phyloP scores from a whole-genome alignment of 37 sponge, comb jelly and placozoan species.

The Aplysina aerophoba region DNA sequence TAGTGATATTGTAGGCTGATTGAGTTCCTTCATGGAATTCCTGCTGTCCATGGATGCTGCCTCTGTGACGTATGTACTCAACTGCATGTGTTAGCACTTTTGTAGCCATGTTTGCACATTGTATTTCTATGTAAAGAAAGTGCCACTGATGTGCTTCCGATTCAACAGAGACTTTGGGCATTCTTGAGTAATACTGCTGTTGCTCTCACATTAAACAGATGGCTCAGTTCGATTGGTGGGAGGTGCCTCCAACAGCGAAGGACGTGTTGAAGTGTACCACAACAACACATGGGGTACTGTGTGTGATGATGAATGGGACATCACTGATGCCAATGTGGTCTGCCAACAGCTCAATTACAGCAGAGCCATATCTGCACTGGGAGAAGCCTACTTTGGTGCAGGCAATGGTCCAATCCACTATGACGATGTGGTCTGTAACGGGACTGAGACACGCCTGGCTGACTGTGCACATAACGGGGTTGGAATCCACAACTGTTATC shows the following conservation, averaged over 20 bases:
- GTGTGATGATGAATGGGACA: slow-evolving; percentile 35
- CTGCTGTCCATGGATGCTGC: too few relatives aligned
- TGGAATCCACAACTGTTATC: slow-evolving; percentile 40
- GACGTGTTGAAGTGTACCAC: slow-evolving; percentile 26
- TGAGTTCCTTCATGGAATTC: too few relatives aligned
- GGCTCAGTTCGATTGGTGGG: background rate
- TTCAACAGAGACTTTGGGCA: background rate
- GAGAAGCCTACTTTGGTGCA: slow-evolving; percentile 50
- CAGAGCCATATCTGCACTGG: slow-evolving; percentile 14
- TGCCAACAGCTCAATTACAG: background rate
- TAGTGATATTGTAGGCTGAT: background rate
- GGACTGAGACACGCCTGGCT: slow-evolving; percentile 43
- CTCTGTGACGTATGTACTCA: too few relatives aligned
- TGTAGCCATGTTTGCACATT: too few relatives aligned
- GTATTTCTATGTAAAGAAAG: too few relatives aligned
- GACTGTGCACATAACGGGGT: slow-evolving; percentile 47
- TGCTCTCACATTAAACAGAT: too few relatives aligned
- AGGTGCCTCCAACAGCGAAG: background rate
- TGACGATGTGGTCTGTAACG: slow-evolving; percentile 66
- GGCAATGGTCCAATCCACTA: slow-evolving; percentile 63
- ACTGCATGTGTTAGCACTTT: too few relatives aligned
- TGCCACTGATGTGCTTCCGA: too few relatives aligned
- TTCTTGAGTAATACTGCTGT: background rate
- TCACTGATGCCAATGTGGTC: slow-evolving; percentile 1
- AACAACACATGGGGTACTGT: slow-evolving; percentile 18